A percentile compares a stretch with the other conserved stretches of the same genome.
Evolutionary conservation across 2,797 vertebrate species (phyloP).

Genomic region (Carcharodon carcharias): DNA sequence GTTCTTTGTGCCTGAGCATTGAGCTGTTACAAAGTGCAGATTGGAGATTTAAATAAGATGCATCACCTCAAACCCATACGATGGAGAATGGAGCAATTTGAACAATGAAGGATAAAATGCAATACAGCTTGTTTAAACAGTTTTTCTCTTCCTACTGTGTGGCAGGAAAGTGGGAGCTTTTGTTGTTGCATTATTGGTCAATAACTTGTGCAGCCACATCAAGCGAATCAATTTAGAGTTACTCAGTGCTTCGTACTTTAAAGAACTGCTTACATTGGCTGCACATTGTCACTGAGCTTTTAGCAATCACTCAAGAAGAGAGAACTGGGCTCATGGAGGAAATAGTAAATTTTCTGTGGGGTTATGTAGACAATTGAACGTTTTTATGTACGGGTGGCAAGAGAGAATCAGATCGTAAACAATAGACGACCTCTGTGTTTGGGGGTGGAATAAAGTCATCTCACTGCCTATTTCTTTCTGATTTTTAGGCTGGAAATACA

Average conservation of each 20-base stretch:
- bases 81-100: background rate
- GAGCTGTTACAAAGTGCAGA: background rate
- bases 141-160: background rate
- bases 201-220: background rate
- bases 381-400: too few species aligned
- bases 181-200: background rate
- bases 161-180: background rate
- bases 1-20: background rate
- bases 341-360: background rate
- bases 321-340: too few species aligned
- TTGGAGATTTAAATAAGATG: background rate
- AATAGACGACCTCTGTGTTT: background rate
- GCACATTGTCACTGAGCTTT: too few species aligned
- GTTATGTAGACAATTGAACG: background rate
- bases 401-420: too few species aligned
- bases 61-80: too few species aligned
- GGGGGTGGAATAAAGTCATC: background rate
- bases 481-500: constrained; percentile 79
- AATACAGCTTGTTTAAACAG: background rate
- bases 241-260: too few species aligned
- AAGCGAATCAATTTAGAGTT: too few species aligned
- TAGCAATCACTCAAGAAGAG: too few species aligned
- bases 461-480: background rate
- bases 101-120: background rate
- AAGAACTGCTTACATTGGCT: too few species aligned